Conservation (phyloP, 2,888 invertebrate genomes). For the Gymnocheta viridis region DNA sequence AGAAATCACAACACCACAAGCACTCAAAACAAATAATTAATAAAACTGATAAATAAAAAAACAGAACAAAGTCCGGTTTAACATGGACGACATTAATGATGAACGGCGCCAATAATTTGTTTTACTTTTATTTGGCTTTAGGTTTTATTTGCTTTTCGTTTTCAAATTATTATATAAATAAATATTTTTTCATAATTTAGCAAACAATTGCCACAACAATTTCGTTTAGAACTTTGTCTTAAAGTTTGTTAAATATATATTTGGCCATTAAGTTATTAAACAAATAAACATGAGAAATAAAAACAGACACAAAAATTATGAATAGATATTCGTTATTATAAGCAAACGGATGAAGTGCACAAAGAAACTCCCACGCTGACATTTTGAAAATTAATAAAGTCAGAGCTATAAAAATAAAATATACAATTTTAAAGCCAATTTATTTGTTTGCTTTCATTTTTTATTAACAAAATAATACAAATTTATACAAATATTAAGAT, state of each 20-base stretch:
- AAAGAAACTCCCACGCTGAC: constrained; percentile 24
- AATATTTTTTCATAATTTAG: constrained; percentile 4
- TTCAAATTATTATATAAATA: constrained; percentile 11
- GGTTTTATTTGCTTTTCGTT: constrained; percentile 8
- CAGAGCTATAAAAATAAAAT: neutral
- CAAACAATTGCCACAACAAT: constrained; percentile 4
- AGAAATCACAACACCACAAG: neutral
- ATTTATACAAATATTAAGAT: neutral
- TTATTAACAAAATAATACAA: neutral
- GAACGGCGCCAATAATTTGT: constrained; percentile 51
- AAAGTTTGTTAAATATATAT: neutral
- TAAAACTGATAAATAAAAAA: constrained; percentile 14
- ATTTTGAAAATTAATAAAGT: neutral
- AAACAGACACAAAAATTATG: neutral
- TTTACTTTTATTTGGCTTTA: constrained; percentile 3
- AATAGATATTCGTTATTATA: neutral
- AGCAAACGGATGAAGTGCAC: neutral
- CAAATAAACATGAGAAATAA: neutral
- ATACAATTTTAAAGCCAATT: neutral
- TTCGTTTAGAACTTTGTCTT: neutral
- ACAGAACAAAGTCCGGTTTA: constrained; percentile 40
- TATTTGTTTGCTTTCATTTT: neutral
- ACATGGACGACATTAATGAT: neutral
- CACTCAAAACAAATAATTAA: constrained; percentile 3
- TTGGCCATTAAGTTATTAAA: constrained; percentile 10